Evolutionary conservation across 2,888 invertebrate genomes (phyloP), one percentile per base, ranked within the genome.

Genomic region (Cremastinae sp.): DNA sequence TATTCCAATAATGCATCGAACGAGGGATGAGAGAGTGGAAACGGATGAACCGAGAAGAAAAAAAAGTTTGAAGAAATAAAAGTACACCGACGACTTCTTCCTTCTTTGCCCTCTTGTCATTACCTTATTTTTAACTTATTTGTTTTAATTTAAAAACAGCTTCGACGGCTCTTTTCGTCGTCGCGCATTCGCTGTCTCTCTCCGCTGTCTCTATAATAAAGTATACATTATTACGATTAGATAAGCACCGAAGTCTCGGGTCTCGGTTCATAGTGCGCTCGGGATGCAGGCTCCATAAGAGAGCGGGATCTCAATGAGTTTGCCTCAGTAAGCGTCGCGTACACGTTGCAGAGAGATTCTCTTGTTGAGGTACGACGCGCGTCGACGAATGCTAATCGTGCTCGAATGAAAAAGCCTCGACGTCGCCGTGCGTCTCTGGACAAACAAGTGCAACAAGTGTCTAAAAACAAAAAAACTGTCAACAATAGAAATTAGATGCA

Each of bases 221-320:
- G 61, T 70, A 53, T 70, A 53, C 20, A 70, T 78, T 72, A 71
- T 41, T 64, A 81, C 82, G 88, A 88, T 88, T 88, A 88, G 88
- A 88, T 88, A 88, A 88, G 86, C 78, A 78, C 74, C n/a, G n/a
- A n/a, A n/a, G 12, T 28, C 49, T 53, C 58, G 62, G 62, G 54
- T 70, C 79, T 80, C 85, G 86, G 88, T 88, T 88, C 88, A 88
- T 87, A 88, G 88, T 88, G 85, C 88, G 88, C 78, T 74, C 79
- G 83, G 81, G 88, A 87, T 84, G 86, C 85, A 84, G 85, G 85
- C 82, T 84, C 85, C 88, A 88, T 88, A 88, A 88, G 88, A 88
- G 84, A 84, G 84, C 83, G 82, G 75, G 87, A 84, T 82, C 82
- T 70, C 75, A 69, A 81, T 79, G 80, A 75, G 71, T 65, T 80